Conservation (phyloP, 2,113 vertebrate genomes). For the Podarcis cretensis region DNA sequence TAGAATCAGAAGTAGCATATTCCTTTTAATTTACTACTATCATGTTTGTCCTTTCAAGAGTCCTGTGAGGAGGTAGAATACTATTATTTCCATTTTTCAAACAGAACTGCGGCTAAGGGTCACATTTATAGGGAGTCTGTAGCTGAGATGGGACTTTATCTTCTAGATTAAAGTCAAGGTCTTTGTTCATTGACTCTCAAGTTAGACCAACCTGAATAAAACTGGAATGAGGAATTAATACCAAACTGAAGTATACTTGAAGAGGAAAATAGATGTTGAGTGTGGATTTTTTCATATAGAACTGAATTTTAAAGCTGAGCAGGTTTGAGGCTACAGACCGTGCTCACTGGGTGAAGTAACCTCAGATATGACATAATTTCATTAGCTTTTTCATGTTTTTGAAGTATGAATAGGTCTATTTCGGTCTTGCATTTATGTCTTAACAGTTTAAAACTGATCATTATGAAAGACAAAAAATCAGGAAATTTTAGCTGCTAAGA, state of each 20-base stretch:
- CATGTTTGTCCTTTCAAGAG: neutral
- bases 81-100: neutral
- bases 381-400: neutral
- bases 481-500: neutral
- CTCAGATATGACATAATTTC: too few relatives aligned
- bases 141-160: neutral
- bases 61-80: neutral
- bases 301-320: too few relatives aligned
- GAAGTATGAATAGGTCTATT: neutral
- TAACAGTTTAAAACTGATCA: neutral
- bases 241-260: too few relatives aligned
- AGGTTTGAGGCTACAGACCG: too few relatives aligned
- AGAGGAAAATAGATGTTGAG: neutral
- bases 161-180: neutral
- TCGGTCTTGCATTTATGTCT: neutral
- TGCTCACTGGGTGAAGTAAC: too few relatives aligned
- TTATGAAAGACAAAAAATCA: neutral
- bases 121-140: neutral
- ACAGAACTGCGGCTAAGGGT: neutral
- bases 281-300: neutral
- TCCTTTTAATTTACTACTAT: neutral
- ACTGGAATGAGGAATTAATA: neutral
- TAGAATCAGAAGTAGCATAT: constrained; percentile 2
- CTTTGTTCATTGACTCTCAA: neutral
- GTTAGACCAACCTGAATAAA: neutral